These are phyloP conservation scores for Agonopterix heracliana DNA, from an alignment of 2,888 invertebrate species.

Conservation along the genomic window DNA sequence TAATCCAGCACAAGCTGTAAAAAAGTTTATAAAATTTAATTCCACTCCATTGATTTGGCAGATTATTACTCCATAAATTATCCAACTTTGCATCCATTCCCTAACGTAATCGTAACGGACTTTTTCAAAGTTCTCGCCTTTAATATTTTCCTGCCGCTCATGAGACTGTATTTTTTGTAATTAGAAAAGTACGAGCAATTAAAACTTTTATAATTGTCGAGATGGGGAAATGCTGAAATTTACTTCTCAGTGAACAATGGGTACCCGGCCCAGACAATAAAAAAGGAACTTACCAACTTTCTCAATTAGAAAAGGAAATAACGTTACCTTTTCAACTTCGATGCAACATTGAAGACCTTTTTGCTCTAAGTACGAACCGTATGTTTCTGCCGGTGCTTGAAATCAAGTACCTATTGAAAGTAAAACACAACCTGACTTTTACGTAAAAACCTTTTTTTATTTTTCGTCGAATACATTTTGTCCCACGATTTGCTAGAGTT, in stretches of 20 bases:
- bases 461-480: too few species aligned
- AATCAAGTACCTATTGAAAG: too few species aligned
- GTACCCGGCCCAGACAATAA: constrained; percentile 58
- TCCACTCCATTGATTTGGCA: constrained; percentile 21
- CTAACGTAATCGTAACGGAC: constrained; percentile 26
- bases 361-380: not conserved
- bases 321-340: constrained; percentile 39
- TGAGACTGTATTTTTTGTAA: constrained; percentile 69
- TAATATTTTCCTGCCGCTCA: constrained; percentile 48
- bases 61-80: constrained; percentile 34
- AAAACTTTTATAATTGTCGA: constrained; percentile 74
- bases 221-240: constrained; percentile 62
- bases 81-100: constrained; percentile 27
- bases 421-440: too few species aligned
- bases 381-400: not conserved
- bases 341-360: constrained; percentile 36
- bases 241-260: constrained; percentile 66
- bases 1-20: not conserved
- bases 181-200: constrained; percentile 72
- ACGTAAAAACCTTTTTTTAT: too few species aligned
- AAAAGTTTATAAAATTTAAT: constrained; percentile 7
- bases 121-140: constrained; percentile 28
- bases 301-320: constrained; percentile 58
- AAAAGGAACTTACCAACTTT: constrained; percentile 65
- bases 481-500: too few species aligned